These are phyloP conservation scores for Aphodius sticticus DNA, from an alignment of 2,888 invertebrate species.

Conservation along the genomic window DNA sequence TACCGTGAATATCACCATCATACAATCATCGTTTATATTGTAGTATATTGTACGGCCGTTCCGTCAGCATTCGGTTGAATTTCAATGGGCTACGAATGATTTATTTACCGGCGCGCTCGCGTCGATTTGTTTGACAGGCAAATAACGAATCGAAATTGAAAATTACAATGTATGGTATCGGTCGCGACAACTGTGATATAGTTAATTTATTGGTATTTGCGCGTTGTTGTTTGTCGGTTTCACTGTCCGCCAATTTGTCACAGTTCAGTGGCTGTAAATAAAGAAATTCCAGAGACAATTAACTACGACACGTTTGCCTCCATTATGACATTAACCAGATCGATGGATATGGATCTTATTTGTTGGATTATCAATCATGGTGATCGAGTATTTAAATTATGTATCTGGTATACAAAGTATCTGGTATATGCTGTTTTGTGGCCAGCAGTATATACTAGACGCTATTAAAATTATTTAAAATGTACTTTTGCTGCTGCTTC, in stretches of 20 bases:
- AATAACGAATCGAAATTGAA: conserved; percentile 4
- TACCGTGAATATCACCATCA: background rate
- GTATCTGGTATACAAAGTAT: background rate
- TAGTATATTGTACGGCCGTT: background rate
- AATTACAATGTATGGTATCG: background rate
- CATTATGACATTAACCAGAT: background rate
- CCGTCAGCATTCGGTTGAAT: background rate
- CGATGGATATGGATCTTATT: background rate
- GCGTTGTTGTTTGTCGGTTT: background rate
- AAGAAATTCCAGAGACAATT: background rate
- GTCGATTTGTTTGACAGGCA: conserved; percentile 4
- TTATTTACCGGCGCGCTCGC: background rate
- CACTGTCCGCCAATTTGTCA: background rate
- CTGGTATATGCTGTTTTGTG: no score
- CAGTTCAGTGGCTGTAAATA: background rate
- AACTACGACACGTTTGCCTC: background rate
- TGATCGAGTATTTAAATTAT: background rate
- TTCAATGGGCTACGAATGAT: background rate
- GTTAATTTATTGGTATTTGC: background rate
- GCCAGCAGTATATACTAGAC: no score
- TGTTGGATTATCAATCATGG: background rate
- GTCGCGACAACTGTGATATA: background rate
- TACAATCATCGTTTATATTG: background rate
- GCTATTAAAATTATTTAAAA: no score
- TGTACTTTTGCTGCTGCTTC: no score